A percentile compares a stretch with the other conserved stretches of the same genome.
Evolutionary conservation across 2,797 vertebrate genomes (phyloP).

Genomic region (Danio choprae): DNA sequence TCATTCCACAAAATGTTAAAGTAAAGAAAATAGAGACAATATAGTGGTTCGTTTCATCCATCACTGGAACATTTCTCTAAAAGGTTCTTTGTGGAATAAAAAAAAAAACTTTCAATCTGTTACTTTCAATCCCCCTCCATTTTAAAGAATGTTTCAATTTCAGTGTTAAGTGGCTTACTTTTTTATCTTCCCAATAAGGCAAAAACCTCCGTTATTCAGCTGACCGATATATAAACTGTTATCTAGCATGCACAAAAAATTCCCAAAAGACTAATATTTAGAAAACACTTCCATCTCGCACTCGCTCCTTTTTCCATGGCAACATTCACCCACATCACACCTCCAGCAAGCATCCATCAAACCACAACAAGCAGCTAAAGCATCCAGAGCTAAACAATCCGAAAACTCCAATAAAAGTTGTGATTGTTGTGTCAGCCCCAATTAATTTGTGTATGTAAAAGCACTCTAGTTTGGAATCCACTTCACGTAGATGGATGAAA

Average conservation of each 20-base stretch:
- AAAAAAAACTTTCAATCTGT: too few species aligned
- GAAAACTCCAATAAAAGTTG: slow-evolving; percentile 45
- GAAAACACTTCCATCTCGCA: slow-evolving; percentile 32
- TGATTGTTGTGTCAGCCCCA: slow-evolving; percentile 41
- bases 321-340: not conserved
- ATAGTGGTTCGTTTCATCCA: too few species aligned
- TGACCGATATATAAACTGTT: not conserved
- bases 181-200: not conserved
- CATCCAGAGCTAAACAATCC: slow-evolving; percentile 28
- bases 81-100: too few species aligned
- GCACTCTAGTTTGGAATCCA: slow-evolving; percentile 46
- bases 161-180: slow-evolving; percentile 7
- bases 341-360: slow-evolving; percentile 25
- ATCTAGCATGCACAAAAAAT: not conserved
- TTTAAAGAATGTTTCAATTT: slow-evolving; percentile 1
- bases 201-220: not conserved
- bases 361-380: slow-evolving; percentile 18
- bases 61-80: too few species aligned
- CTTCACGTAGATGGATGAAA: slow-evolving; percentile 53
- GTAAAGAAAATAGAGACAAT: too few species aligned
- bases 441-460: slow-evolving; percentile 55
- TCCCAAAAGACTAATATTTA: slow-evolving; percentile 15
- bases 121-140: too few species aligned
- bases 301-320: not conserved
- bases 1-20: too few species aligned